These are phyloP conservation scores for Pollenia amentaria DNA, from an alignment of 2,888 invertebrate species.

Conservation along the genomic window DNA sequence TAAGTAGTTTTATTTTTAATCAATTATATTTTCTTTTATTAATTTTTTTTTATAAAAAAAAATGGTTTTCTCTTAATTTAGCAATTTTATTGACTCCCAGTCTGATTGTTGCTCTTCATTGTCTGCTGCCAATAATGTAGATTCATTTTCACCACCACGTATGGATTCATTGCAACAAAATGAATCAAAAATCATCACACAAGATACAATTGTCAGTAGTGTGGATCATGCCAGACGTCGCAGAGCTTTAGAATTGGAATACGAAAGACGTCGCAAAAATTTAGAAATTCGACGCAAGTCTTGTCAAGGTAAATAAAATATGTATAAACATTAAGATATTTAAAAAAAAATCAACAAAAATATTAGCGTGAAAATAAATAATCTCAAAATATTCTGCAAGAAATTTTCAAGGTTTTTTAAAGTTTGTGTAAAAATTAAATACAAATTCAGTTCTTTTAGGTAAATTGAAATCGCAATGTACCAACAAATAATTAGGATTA, in stretches of 20 bases:
- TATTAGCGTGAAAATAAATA: conserved; percentile 10
- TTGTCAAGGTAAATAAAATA: conserved; percentile 81
- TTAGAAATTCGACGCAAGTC: conserved; percentile 83
- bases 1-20: conserved; percentile 73
- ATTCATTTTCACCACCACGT: conserved; percentile 85
- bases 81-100: conserved; percentile 93
- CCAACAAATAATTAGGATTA: too few species aligned
- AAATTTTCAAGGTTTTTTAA: conserved; percentile 38
- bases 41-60: too few species aligned
- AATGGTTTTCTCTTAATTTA: conserved; percentile 66
- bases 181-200: conserved; percentile 82
- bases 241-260: conserved; percentile 83
- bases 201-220: conserved; percentile 82
- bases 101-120: conserved; percentile 94
- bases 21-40: conserved; percentile 8
- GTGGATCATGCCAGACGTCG: conserved; percentile 84
- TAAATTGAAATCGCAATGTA: neutral
- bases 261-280: conserved; percentile 83
- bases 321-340: conserved; percentile 48
- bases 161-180: conserved; percentile 84
- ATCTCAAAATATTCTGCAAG: conserved; percentile 42
- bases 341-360: conserved; percentile 8
- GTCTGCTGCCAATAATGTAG: conserved; percentile 87
- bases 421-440: neutral
- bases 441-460: conserved; percentile 3